Evolutionary conservation across 2,797 vertebrate genomes (phyloP).

Genomic region (Dromococcyx pavoninus): DNA sequence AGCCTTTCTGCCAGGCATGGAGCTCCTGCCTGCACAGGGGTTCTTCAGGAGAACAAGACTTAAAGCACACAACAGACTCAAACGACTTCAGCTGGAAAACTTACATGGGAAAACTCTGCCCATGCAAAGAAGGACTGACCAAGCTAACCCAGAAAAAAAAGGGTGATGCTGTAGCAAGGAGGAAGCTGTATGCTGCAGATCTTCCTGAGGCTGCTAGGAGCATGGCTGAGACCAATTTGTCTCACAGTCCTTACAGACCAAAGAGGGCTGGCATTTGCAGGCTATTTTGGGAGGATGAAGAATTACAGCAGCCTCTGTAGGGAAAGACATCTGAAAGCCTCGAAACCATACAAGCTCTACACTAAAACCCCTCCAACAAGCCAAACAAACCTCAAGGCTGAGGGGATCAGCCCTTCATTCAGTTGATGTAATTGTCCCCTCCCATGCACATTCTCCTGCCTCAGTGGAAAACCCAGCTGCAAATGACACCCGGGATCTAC

Average conservation of each 20-base stretch:
- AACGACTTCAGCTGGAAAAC: not conserved
- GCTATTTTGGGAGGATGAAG: not conserved
- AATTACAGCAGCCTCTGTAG: not conserved
- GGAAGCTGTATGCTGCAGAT: not conserved
- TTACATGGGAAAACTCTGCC: not conserved
- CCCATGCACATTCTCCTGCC: not conserved
- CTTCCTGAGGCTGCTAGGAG: not conserved
- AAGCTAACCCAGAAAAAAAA: not conserved
- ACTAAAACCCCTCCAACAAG: slow-evolving; percentile 13
- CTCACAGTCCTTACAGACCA: not conserved
- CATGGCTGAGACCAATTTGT: not conserved
- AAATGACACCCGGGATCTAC: not conserved
- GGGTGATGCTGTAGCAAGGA: not conserved
- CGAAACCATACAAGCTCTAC: not conserved
- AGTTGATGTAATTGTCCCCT: slow-evolving; percentile 30
- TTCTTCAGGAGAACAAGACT: not conserved
- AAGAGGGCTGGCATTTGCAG: not conserved
- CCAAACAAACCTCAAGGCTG: slow-evolving; percentile 56
- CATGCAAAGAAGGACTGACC: not conserved
- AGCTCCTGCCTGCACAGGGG: not conserved
- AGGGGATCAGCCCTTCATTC: slow-evolving; percentile 40
- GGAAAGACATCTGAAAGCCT: slow-evolving; percentile 8
- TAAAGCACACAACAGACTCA: not conserved
- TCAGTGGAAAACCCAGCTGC: not conserved
- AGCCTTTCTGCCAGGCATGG: not conserved